These are phyloP conservation scores for Andrena cerasifolii DNA, from an alignment of 1,140 invertebrate genomes.

Conservation along the genomic window DNA sequence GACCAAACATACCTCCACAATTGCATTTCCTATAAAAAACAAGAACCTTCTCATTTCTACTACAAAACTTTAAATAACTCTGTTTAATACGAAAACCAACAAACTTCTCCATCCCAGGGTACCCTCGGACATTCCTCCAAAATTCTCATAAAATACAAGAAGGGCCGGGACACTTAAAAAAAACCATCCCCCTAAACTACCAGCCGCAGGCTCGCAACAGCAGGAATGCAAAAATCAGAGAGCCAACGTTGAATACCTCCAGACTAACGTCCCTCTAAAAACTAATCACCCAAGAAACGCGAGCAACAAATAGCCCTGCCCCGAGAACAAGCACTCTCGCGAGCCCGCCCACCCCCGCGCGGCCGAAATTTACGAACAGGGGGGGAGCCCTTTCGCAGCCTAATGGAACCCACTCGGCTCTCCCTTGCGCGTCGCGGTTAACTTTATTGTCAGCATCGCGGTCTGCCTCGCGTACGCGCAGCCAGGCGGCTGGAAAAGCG, in stretches of 20 bases:
- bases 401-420: constrained; percentile 47
- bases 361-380: constrained; percentile 27
- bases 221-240: background rate
- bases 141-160: too few species aligned
- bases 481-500: constrained; percentile 53
- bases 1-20: too few species aligned
- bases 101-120: too few species aligned
- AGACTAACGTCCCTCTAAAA: background rate
- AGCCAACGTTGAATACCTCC: too few species aligned
- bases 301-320: background rate
- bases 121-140: too few species aligned
- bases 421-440: constrained; percentile 41
- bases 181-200: too few species aligned
- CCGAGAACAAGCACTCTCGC: background rate
- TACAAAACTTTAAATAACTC: too few species aligned
- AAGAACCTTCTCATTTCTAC: too few species aligned
- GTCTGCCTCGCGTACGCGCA: background rate
- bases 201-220: background rate
- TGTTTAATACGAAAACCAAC: too few species aligned
- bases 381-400: constrained; percentile 16
- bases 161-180: too few species aligned
- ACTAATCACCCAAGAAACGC: background rate
- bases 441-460: constrained; percentile 59
- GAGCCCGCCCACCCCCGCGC: background rate
- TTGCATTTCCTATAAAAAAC: too few species aligned